Evolutionary conservation across 1,140 invertebrate genomes (phyloP), one percentile per base, ranked within the genome.

Genomic region (Odontomachus brunneus): DNA sequence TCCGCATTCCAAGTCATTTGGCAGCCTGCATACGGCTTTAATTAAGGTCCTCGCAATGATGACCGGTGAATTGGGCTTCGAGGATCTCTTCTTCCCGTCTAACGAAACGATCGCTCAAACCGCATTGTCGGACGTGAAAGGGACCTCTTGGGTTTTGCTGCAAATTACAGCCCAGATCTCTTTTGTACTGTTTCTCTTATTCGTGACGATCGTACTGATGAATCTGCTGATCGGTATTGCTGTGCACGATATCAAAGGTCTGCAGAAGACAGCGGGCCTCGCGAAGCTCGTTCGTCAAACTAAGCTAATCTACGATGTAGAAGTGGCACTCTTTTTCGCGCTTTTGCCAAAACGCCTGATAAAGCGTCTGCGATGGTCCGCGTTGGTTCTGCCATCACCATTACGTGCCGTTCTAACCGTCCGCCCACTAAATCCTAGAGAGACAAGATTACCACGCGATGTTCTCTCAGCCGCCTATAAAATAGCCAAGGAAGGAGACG

Each of bases 31-130:
- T 81, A 96, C 96, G 91, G 96, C 96, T 22, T 95, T 97, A 51
- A 97, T 98, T 49, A 97, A 97, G 5, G 97, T 97, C 0, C 91
- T 98, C 55, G 97, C 97, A 0, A 98, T 98, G 97, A 98, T 98
- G 97, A 98, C 97, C 2, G 97, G 97, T 0, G 97, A 98, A 91
- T 92, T 97, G 67, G 96, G 97, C 87, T 94, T 97, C 49, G 96
- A 96, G 73, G 93, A 97, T 19, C 90, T 97, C 3, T 95, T 96
- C 26, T 95, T 96, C 71, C 87, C 91, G 0, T 78, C 72, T 0
- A 95, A 96, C 78, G 95, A 96, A 0, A 7, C 38, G 29, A 33
- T 33, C 38, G 38, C 38, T 11, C 38, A 44, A 11, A 44, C 4
- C 95, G 95, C 48, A 95, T 94, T 95, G 4, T 95, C 95, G 4